phyloP scores from a whole-genome alignment of 2,888 invertebrate species.

The Nephrotoma guestfalica region DNA sequence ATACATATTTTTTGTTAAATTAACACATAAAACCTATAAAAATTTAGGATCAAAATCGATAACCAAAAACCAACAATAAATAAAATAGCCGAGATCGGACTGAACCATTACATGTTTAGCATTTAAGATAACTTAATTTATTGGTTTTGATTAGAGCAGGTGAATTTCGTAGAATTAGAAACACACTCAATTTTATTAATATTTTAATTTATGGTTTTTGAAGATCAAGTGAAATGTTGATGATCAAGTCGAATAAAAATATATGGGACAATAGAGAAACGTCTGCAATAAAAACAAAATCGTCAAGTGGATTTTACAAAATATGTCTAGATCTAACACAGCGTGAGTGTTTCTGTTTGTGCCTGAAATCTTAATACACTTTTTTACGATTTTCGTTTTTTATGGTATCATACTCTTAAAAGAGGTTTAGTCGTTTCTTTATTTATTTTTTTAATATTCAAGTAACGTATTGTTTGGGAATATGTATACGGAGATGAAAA shows the following conservation, averaged over 20 bases:
- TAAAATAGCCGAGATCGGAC: not conserved
- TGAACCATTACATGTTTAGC: not conserved
- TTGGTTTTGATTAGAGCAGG: not conserved
- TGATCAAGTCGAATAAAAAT: not conserved
- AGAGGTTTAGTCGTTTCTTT: not conserved
- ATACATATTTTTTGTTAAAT: not conserved
- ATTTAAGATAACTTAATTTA: not conserved
- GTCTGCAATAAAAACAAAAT: not conserved
- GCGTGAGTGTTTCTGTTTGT: not conserved
- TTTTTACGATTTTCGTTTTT: not conserved
- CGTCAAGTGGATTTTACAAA: not conserved
- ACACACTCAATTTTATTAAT: not conserved
- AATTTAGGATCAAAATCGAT: not conserved
- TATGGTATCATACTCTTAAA: not conserved
- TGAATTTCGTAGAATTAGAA: not conserved
- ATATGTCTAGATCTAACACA: not conserved
- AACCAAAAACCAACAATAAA: not conserved
- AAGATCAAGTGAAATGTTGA: not conserved
- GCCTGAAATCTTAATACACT: not conserved
- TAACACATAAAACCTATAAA: not conserved
- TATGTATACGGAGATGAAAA: not conserved
- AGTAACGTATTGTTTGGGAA: not conserved
- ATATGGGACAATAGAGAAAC: not conserved
- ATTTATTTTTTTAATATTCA: not conserved
- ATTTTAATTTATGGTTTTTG: not conserved